Evolutionary conservation across 2,888 invertebrate species (phyloP), one percentile per base, ranked within the genome.

Genomic region (Coleophora deauratella): DNA sequence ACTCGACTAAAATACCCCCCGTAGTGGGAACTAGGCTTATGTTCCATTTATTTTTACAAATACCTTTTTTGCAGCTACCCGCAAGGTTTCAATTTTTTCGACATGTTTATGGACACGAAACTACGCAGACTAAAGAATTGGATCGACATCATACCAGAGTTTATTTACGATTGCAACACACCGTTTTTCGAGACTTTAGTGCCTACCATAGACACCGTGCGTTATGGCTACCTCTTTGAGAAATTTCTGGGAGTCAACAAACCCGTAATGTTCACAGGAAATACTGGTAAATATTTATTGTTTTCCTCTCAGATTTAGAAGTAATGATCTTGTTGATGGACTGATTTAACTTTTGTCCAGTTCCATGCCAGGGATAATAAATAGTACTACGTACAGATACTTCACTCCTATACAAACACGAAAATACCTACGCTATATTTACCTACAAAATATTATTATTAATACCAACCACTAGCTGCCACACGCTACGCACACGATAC

Each of bases 181-280:
- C 93, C 95, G 1, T 97, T 95, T 76, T 96, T 96, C 62, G 96
- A 97, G 62, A 94, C 95, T 64, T 84, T 96, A 8, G 96, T 97
- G 8, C 97, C 96, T 0, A 97, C 97, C 0, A 89, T 91, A n/a
- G 96, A 97, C 62, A 97, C 96, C 0, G 93, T 95, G 0, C 88
- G 96, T 54, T 96, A 92, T 63, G 94, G 95, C 42, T 95, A 91
- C 63, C 72, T 95, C 33, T 90, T 94, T 80, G 90, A 93, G 56
- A 89, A 92, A 56, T 79, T 97, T 9, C 85, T 96, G 11, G 77
- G 88, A 8, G 88, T 89, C 2, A 89, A 91, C 28, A 91, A 91
- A 55, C 93, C 96, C 0, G 94, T 96, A 8, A 89, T 97, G 73
- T 91, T 93, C 50, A 95, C 95, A n/a, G 97, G 97, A n/a, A 90